Evolutionary conservation across 2,113 vertebrate species (phyloP).

Genomic region (Pelecanoides urinatrix): DNA sequence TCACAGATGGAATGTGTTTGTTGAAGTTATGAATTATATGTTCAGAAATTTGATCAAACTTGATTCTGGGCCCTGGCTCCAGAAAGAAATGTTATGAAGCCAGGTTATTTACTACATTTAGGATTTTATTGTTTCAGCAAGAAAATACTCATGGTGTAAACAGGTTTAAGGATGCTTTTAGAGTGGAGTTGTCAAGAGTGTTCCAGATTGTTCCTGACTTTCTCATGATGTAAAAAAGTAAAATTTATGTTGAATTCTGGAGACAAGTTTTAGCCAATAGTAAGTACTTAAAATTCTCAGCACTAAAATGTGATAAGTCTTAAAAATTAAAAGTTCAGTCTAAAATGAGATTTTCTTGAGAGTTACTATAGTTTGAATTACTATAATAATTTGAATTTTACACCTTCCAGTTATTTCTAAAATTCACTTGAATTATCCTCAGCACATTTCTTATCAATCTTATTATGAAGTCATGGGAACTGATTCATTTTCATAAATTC

Average conservation of each 20-base stretch:
- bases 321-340: background rate
- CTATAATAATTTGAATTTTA: constrained; percentile 24
- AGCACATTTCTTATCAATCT: background rate
- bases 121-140: background rate
- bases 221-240: background rate
- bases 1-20: background rate
- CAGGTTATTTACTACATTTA: background rate
- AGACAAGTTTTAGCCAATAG: background rate
- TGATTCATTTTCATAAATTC: constrained; percentile 24
- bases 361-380: background rate
- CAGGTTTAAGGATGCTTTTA: background rate
- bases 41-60: background rate
- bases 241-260: background rate
- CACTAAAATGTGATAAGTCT: background rate
- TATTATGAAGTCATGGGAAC: constrained; percentile 15
- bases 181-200: background rate
- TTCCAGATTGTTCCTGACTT: background rate
- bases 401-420: constrained; percentile 4
- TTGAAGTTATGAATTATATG: background rate
- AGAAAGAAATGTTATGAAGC: background rate
- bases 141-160: background rate
- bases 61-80: background rate
- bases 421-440: constrained; percentile 14
- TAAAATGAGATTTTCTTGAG: constrained; percentile 13
- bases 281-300: background rate